A percentile compares a stretch with the other conserved stretches of the same genome.
phyloP scores from a whole-genome alignment of 2,888 invertebrate species.

The Caenorhabditis panamensis region DNA sequence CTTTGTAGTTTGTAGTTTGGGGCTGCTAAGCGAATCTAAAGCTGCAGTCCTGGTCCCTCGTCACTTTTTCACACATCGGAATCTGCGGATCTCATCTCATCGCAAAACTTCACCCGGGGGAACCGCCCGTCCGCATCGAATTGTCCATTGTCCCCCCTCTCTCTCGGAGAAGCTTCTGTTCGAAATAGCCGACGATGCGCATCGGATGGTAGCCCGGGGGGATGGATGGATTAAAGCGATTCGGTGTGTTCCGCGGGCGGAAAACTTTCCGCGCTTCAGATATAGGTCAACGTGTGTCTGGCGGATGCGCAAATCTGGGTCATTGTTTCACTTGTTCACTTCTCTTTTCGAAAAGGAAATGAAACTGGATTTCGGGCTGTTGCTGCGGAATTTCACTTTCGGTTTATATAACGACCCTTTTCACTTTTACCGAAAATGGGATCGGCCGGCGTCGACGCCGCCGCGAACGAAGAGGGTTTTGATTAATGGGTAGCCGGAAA shows the following conservation, averaged over 20 bases:
- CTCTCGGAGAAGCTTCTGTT: no score
- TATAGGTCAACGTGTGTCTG: conserved; percentile 15
- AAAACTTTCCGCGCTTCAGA: conserved; percentile 17
- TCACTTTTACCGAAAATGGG: neutral
- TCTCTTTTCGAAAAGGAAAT: neutral
- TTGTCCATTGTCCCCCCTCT: conserved; percentile 18
- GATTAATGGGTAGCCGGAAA: neutral
- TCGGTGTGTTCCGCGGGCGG: conserved; percentile 1
- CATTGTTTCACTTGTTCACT: neutral
- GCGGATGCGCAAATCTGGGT: neutral
- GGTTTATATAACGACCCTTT: neutral
- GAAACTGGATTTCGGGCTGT: neutral
- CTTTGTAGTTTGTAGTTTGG: no score
- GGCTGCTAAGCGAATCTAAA: no score
- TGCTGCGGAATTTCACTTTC: neutral
- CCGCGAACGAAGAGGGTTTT: no score
- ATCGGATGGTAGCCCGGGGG: conserved; percentile 12
- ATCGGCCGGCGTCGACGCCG: neutral
- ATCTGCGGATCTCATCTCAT: neutral
- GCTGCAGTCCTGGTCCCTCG: no score
- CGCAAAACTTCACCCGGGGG: neutral
- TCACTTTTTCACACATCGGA: conserved; percentile 32
- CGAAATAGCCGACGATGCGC: conserved; percentile 41
- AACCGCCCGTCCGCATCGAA: neutral
- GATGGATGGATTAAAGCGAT: neutral